Conservation (phyloP, 1,140 invertebrate species). For the Idris sp. region DNA sequence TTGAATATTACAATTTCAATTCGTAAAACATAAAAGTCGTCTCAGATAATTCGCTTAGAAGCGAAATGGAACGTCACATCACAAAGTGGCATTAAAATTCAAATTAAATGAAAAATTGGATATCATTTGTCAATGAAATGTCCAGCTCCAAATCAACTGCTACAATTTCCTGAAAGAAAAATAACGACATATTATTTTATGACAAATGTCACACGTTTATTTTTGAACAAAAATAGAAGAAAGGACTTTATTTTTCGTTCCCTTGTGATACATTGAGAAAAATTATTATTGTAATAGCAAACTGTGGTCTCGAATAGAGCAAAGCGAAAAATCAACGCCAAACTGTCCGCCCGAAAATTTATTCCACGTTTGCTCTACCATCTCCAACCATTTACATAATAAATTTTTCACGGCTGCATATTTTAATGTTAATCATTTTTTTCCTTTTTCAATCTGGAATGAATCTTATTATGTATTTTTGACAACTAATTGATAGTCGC, state of each 20-base stretch:
- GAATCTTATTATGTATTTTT: too few species aligned
- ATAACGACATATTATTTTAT: slow-evolving; percentile 43
- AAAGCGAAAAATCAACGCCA: slow-evolving; percentile 34
- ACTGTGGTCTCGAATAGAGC: slow-evolving; percentile 32
- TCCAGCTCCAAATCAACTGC: slow-evolving; percentile 24
- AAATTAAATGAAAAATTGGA: slow-evolving; percentile 52
- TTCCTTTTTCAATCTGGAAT: slow-evolving; percentile 8
- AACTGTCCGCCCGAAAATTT: slow-evolving; percentile 31
- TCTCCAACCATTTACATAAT: slow-evolving; percentile 40
- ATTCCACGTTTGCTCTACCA: slow-evolving; percentile 28
- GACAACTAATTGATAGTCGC: slow-evolving; percentile 18
- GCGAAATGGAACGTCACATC: slow-evolving; percentile 40
- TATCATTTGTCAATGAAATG: slow-evolving; percentile 55
- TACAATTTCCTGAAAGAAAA: slow-evolving; percentile 32
- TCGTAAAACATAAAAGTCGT: slow-evolving; percentile 39
- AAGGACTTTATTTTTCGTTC: slow-evolving; percentile 21
- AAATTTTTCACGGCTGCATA: slow-evolving; percentile 25
- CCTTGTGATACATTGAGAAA: slow-evolving; percentile 19
- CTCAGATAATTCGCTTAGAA: slow-evolving; percentile 44
- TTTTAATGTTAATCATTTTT: slow-evolving; percentile 20
- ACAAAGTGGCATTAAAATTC: slow-evolving; percentile 47
- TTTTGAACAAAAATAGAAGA: slow-evolving; percentile 12
- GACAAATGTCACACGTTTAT: slow-evolving; percentile 39
- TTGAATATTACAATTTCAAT: slow-evolving; percentile 43
- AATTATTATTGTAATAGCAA: slow-evolving; percentile 49